phyloP scores from a whole-genome alignment of 2,113 vertebrate genomes.

The Callospermophilus lateralis region DNA sequence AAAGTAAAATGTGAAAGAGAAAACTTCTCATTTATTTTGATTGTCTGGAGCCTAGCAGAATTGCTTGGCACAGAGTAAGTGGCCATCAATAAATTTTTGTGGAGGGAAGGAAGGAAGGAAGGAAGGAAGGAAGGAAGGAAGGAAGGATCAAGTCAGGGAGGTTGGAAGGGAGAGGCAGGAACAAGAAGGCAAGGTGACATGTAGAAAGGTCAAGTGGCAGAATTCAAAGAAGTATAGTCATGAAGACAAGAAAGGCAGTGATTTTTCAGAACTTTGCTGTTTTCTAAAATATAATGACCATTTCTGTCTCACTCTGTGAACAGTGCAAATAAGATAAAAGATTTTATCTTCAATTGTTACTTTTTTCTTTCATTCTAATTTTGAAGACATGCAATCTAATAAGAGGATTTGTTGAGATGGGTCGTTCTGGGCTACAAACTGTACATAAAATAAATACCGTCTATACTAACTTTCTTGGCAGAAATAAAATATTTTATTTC shows the following conservation, averaged over 20 bases:
- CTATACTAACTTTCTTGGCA: neutral
- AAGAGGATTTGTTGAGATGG: neutral
- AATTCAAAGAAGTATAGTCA: neutral
- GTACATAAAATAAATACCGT: neutral
- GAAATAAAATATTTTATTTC: neutral
- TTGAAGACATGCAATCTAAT: neutral
- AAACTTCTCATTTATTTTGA: neutral
- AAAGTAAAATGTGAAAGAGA: conserved; percentile 7
- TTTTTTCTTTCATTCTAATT: conserved; percentile 4
- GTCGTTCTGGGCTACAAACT: neutral
- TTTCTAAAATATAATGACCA: neutral
- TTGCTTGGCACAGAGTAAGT: neutral
- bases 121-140: neutral
- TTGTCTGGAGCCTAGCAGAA: neutral
- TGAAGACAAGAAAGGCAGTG: neutral
- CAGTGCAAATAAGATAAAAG: neutral
- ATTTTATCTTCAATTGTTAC: neutral
- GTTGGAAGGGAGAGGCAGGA: neutral
- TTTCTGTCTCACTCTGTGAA: neutral
- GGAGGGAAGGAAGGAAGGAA: neutral
- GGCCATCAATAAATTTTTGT: neutral
- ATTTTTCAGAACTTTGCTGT: neutral
- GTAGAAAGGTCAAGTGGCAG: neutral
- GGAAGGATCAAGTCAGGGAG: neutral
- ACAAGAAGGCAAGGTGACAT: neutral